phyloP scores from a whole-genome alignment of 2,797 vertebrate species.

The Acropternis orthonyx region DNA sequence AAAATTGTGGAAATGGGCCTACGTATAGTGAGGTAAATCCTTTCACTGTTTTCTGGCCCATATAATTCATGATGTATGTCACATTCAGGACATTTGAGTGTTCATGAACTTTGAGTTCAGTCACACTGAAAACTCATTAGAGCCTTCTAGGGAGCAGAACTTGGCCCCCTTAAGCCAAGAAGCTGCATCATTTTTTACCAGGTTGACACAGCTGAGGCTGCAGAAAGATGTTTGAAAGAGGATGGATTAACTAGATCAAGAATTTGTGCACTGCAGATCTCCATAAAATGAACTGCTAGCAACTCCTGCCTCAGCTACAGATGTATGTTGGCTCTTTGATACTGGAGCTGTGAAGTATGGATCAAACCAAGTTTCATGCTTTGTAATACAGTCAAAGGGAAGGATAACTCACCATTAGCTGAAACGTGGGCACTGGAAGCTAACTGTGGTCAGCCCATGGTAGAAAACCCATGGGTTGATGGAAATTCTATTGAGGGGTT shows the following conservation, averaged over 20 bases:
- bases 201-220: background rate
- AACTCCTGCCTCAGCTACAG: background rate
- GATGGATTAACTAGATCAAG: background rate
- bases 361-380: background rate
- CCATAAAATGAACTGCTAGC: background rate
- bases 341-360: background rate
- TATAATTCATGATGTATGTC: background rate
- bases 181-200: background rate
- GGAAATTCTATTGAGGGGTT: background rate
- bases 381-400: background rate
- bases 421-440: background rate
- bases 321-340: background rate
- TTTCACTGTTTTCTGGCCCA: background rate
- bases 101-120: background rate
- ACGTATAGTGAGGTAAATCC: background rate
- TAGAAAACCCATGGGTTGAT: accelerated
- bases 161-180: background rate
- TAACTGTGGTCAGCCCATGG: accelerated
- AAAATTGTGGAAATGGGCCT: background rate
- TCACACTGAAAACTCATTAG: background rate
- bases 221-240: background rate
- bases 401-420: background rate
- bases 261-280: background rate
- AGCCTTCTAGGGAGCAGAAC: background rate
- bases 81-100: background rate